phyloP scores from a whole-genome alignment of 1,140 invertebrate species.

The Octopus sinensis region DNA sequence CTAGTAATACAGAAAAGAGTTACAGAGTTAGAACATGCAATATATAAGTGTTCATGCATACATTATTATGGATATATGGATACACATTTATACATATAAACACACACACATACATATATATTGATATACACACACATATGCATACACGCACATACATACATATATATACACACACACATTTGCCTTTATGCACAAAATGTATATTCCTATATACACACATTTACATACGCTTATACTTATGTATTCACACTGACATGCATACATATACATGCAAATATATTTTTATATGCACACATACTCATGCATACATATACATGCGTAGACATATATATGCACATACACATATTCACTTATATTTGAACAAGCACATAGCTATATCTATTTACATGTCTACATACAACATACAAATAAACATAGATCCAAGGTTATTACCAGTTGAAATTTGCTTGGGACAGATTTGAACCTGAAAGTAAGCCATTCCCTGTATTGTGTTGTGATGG shows the following conservation, averaged over 20 bases:
- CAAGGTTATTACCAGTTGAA: too few species aligned
- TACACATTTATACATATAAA: not conserved
- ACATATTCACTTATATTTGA: not conserved
- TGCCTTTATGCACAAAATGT: not conserved
- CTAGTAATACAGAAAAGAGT: too few species aligned
- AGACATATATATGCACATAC: not conserved
- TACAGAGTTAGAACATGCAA: too few species aligned
- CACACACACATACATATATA: not conserved
- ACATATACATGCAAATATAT: not conserved
- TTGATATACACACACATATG: not conserved
- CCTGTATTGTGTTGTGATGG: too few species aligned
- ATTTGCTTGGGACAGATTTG: too few species aligned
- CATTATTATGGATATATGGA: not conserved
- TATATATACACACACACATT: not conserved
- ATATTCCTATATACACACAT: not conserved
- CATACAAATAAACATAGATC: too few species aligned
- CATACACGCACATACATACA: not conserved
- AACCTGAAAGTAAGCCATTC: too few species aligned
- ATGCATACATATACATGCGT: not conserved
- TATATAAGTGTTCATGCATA: not conserved
- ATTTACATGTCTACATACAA: too few species aligned
- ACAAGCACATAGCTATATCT: not conserved
- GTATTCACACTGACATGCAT: not conserved
- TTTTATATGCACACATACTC: not conserved
- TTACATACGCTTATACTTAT: not conserved